phyloP scores from a whole-genome alignment of 30 jellyfish, hydroid and myxozoan species.

The Turritopsis dohrnii region DNA sequence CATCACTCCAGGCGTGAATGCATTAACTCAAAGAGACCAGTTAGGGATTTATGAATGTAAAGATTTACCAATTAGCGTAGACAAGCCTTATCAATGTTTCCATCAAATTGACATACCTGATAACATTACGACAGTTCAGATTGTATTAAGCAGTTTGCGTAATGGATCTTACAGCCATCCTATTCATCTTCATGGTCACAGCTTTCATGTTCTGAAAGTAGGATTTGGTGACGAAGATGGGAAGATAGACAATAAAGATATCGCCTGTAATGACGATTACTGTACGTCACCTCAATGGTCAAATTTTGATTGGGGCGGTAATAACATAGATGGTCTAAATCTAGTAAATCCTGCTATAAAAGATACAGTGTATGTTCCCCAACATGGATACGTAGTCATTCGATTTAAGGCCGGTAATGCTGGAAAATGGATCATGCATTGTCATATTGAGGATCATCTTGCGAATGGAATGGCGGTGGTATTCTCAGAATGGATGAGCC shows the following conservation, averaged over 20 bases:
- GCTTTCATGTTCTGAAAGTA: conserved; percentile 64
- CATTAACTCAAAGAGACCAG: conserved; percentile 66
- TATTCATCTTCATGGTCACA: conserved; percentile 33
- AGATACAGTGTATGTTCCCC: conserved; percentile 71
- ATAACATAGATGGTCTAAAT: conserved; percentile 67
- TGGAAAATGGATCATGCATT: not conserved
- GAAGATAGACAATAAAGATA: conserved; percentile 36
- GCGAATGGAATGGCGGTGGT: not conserved
- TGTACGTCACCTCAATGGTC: conserved; percentile 74
- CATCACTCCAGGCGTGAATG: conserved; percentile 66
- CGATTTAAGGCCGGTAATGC: not conserved
- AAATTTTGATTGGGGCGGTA: conserved; percentile 45
- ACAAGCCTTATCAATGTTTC: conserved; percentile 62
- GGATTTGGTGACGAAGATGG: conserved; percentile 69
- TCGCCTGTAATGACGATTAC: conserved; percentile 64
- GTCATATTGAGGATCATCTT: not conserved
- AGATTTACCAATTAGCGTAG: conserved; percentile 48
- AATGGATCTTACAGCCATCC: conserved; percentile 77
- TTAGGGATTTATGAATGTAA: conserved; percentile 66
- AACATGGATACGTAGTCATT: not conserved
- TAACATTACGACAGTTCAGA: conserved; percentile 46
- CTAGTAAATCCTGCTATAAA: conserved; percentile 65
- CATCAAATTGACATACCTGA: conserved; percentile 58
- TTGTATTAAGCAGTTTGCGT: conserved; percentile 69
- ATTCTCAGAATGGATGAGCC: not conserved